Percentiles rank a stretch among this genome's conserved stretches.
Conservation (phyloP, 2,888 invertebrate genomes). For the Diadegma fenestrale region DNA sequence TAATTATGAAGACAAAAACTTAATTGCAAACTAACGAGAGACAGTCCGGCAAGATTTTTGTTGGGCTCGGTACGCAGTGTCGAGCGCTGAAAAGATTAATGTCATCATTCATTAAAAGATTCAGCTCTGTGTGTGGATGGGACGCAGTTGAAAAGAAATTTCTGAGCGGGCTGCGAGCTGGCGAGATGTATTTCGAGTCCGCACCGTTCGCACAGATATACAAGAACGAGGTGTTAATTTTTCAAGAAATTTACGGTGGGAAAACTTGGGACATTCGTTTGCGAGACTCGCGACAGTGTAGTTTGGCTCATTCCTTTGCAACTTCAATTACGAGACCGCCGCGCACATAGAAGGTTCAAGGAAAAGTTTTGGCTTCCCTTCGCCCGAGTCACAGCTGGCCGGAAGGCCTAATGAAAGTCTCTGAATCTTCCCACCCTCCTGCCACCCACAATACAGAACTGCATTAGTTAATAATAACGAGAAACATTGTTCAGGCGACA, state of each 20-base stretch:
- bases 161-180: neutral
- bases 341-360: constrained; percentile 34
- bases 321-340: constrained; percentile 46
- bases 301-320: constrained; percentile 37
- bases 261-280: constrained; percentile 15
- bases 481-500: neutral
- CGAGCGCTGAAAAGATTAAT: neutral
- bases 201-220: neutral
- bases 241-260: constrained; percentile 41
- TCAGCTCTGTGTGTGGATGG: neutral
- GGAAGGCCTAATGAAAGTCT: constrained; percentile 27
- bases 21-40: neutral
- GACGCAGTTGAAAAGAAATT: constrained; percentile 10
- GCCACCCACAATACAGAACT: neutral
- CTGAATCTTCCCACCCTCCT: neutral
- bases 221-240: constrained; percentile 38
- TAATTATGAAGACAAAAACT: neutral
- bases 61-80: neutral
- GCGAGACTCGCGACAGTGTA: constrained; percentile 20
- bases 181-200: neutral
- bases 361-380: constrained; percentile 38
- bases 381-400: constrained; percentile 9
- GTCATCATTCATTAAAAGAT: neutral
- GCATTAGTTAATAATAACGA: constrained; percentile 10
- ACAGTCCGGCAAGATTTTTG: neutral